Evolutionary conservation across 1,140 invertebrate species (phyloP).

Genomic region (Apis dorsata): DNA sequence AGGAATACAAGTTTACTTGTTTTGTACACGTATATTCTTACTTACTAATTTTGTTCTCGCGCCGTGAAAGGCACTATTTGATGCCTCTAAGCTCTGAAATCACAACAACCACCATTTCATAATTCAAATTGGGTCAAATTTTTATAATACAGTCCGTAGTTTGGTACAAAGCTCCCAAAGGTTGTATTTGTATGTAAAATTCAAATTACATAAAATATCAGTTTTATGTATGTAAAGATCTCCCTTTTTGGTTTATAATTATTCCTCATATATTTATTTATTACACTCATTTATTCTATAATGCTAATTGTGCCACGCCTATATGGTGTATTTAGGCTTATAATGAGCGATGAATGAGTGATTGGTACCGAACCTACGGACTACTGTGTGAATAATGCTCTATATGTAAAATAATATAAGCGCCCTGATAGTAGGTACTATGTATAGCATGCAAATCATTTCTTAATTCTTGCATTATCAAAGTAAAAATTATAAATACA

Average conservation of each 20-base stretch:
- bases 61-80: constrained; percentile 81
- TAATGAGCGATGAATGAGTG: constrained; percentile 68
- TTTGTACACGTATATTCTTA: constrained; percentile 79
- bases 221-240: constrained; percentile 10
- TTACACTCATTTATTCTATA: constrained; percentile 48
- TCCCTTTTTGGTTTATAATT: constrained; percentile 20
- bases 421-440: constrained; percentile 47
- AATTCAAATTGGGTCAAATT: constrained; percentile 64
- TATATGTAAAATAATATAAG: constrained; percentile 76
- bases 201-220: neutral
- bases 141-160: constrained; percentile 65
- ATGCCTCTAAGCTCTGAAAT: constrained; percentile 81
- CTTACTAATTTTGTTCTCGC: constrained; percentile 81
- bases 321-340: constrained; percentile 63
- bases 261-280: constrained; percentile 34
- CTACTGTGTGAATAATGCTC: constrained; percentile 73
- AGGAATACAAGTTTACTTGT: constrained; percentile 71
- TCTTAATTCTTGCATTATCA: constrained; percentile 27
- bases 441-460: constrained; percentile 54
- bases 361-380: constrained; percentile 71
- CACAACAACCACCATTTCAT: constrained; percentile 79
- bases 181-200: constrained; percentile 44
- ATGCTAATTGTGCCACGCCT: constrained; percentile 60
- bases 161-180: constrained; percentile 67
- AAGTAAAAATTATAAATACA: constrained; percentile 1